Conservation (phyloP, 1,140 invertebrate genomes). For the Lepidurus arcticus region DNA sequence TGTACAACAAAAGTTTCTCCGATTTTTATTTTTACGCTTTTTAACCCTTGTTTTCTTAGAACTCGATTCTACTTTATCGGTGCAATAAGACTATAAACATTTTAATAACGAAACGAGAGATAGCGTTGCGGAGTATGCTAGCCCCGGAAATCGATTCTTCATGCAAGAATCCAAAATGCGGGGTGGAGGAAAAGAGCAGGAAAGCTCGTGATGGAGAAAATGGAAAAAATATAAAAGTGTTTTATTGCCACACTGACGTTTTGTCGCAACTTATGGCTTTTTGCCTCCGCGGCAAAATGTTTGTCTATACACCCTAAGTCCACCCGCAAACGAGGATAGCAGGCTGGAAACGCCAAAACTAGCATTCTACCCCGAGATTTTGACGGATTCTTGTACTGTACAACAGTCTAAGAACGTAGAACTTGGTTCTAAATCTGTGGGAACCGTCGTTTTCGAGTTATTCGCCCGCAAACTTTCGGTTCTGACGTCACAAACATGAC, state of each 20-base stretch:
- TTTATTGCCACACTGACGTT: neutral
- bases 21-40: neutral
- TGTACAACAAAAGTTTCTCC: too few species aligned
- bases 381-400: too few species aligned
- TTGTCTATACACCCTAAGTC: too few species aligned
- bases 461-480: too few species aligned
- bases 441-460: too few species aligned
- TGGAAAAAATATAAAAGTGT: neutral
- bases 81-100: neutral
- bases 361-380: too few species aligned
- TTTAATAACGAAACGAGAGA: neutral
- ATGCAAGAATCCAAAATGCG: neutral
- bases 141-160: neutral
- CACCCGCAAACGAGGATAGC: too few species aligned
- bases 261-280: neutral
- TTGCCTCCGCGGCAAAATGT: too few species aligned
- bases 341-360: too few species aligned
- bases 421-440: too few species aligned
- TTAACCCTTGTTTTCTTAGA: neutral
- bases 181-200: neutral
- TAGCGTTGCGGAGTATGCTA: neutral
- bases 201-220: neutral
- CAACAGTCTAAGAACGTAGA: too few species aligned
- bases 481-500: too few species aligned
- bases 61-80: neutral